Conservation (phyloP, 2,113 vertebrate species). For the Poicephalus meyeri region DNA sequence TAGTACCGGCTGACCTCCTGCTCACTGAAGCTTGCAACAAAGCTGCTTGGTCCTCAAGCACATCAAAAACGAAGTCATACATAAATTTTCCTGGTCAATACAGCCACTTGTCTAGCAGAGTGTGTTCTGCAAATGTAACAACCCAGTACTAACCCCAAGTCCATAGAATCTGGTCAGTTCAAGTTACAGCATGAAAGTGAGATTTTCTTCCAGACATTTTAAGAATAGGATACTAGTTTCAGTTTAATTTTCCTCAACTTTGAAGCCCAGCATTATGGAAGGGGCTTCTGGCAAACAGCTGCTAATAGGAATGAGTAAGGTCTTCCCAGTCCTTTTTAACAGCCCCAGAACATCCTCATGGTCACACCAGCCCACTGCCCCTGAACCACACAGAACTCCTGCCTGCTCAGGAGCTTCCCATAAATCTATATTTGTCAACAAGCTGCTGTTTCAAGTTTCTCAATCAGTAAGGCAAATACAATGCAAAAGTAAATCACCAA, state of each 20-base stretch:
- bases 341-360: neutral
- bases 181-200: neutral
- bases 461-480: neutral
- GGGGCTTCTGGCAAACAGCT: neutral
- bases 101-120: neutral
- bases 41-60: neutral
- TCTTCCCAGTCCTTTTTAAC: neutral
- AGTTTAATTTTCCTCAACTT: neutral
- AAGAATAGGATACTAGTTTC: neutral
- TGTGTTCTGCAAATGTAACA: neutral
- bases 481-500: neutral
- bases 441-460: neutral
- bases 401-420: neutral
- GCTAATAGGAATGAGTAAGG: neutral
- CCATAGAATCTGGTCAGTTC: neutral
- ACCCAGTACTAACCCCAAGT: neutral
- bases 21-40: neutral
- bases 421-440: neutral
- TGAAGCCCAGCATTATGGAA: neutral
- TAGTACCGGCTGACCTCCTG: neutral
- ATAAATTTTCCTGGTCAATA: neutral
- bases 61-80: neutral
- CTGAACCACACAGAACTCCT: neutral
- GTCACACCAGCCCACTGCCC: accelerated
- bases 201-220: neutral